Evolutionary conservation across 2,797 vertebrate genomes (phyloP), one percentile per base, ranked within the genome.

Genomic region (Fringilla coelebs): DNA sequence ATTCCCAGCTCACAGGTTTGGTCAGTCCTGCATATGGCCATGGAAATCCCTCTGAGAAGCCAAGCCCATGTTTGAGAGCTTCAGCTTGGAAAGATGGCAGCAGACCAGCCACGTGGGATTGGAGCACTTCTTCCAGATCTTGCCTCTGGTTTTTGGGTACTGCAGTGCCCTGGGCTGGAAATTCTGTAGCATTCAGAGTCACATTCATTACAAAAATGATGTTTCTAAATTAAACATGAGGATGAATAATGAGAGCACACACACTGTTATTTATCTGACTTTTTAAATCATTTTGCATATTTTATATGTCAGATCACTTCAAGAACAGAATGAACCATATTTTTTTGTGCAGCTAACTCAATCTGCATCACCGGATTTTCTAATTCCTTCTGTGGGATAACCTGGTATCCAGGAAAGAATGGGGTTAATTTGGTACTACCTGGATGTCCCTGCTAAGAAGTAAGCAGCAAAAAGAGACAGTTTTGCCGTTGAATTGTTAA

Each of bases 251-350:
- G 66, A 90, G 80, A 93, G 77, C 34, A 63, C 49, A 73, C 34
- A 45, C 14, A n/a, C 73, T n/a, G 79, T 86, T 92, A 95, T 96
- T 96, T 92, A 93, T 92, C 76, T 91, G 79, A 60, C 66, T 94
- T 96, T 93, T 96, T 8, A 79, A 95, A 87, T 88, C 17, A 82
- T 94, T 91, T 90, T 89, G 68, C 57, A 48, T 90, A 93, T 96
- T 96, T 94, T 93, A 90, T 91, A 48, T 57, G 87, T 82, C 91
- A 91, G 80, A 67, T 29, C 63, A 46, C 36, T 91, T 88, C 67
- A 77, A 89, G 76, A 93, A 88, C 51, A 84, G 66, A 94, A 66
- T 34, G 24, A 92, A 20, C 17, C 62, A 84, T 80, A 88, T 58
- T 21, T 93, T 86, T 92, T 57, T 77, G 38, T 83, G 46, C 45